Evolutionary conservation across 1,140 invertebrate genomes (phyloP).

Genomic region (Drosophila athabasca): DNA sequence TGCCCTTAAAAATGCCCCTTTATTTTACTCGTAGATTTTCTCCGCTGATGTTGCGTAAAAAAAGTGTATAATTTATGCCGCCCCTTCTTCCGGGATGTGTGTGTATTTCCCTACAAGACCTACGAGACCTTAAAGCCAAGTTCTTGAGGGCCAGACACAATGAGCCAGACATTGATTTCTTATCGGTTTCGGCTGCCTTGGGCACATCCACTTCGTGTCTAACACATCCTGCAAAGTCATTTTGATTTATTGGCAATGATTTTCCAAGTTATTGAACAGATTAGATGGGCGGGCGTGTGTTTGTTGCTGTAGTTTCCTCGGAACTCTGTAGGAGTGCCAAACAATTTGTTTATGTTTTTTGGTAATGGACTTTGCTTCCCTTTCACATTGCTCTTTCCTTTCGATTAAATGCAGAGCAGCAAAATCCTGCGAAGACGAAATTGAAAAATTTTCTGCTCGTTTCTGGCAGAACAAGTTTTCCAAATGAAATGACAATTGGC

Average conservation of each 20-base stretch:
- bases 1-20: background rate
- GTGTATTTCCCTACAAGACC: constrained; percentile 39
- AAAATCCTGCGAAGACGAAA: constrained; percentile 57
- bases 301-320: constrained; percentile 33
- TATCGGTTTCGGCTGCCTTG: constrained; percentile 17
- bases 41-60: constrained; percentile 73
- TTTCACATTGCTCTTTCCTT: constrained; percentile 13
- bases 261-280: constrained; percentile 82
- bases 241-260: constrained; percentile 83
- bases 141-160: constrained; percentile 30
- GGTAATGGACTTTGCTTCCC: constrained; percentile 39
- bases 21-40: constrained; percentile 34
- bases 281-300: constrained; percentile 75
- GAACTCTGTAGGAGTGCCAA: constrained; percentile 41
- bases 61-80: constrained; percentile 70
- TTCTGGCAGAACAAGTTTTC: constrained; percentile 69
- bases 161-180: constrained; percentile 38
- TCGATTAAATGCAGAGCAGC: constrained; percentile 65
- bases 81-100: constrained; percentile 7
- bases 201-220: constrained; percentile 40
- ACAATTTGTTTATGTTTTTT: constrained; percentile 75
- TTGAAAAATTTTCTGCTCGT: constrained; percentile 70
- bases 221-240: constrained; percentile 74
- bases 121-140: constrained; percentile 32
- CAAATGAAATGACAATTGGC: constrained; percentile 72